Conservation (phyloP, 2,113 vertebrate species). For the Lophius piscatorius region DNA sequence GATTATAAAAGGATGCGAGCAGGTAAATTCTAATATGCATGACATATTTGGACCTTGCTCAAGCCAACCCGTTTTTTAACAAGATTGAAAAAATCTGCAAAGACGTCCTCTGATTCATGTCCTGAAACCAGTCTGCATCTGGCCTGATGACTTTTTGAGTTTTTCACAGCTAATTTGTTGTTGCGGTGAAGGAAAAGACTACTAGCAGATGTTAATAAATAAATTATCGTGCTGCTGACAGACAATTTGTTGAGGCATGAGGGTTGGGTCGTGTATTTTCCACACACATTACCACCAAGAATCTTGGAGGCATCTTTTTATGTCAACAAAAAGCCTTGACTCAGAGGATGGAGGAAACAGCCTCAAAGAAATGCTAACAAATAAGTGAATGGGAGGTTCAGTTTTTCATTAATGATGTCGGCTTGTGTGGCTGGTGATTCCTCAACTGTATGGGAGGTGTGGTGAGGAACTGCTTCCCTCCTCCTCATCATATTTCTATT, state of each 20-base stretch:
- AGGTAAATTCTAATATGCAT: constrained; percentile 46
- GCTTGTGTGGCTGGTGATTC: too few species aligned
- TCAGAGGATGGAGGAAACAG: too few species aligned
- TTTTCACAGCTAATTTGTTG: constrained; percentile 9
- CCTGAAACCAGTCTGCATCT: too few species aligned
- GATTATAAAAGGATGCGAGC: constrained; percentile 9
- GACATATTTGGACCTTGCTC: constrained; percentile 24
- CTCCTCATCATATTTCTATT: constrained; percentile 9
- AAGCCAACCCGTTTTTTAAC: constrained; percentile 19
- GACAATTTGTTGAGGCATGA: constrained; percentile 25
- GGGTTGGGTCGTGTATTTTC: constrained; percentile 4
- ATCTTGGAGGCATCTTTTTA: constrained; percentile 11
- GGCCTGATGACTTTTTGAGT: too few species aligned
- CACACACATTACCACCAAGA: not conserved
- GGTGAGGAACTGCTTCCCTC: constrained; percentile 1
- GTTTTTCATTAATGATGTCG: too few species aligned
- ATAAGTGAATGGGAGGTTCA: too few species aligned
- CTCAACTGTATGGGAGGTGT: too few species aligned
- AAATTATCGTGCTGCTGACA: not conserved
- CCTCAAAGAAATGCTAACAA: too few species aligned
- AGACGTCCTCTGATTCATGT: too few species aligned
- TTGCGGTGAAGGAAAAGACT: too few species aligned
- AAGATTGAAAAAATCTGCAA: constrained; percentile 12
- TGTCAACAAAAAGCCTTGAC: not conserved
- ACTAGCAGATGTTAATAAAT: too few species aligned